These are phyloP conservation scores for Venturia canescens DNA, from an alignment of 1,140 invertebrate genomes.

Conservation along the genomic window DNA sequence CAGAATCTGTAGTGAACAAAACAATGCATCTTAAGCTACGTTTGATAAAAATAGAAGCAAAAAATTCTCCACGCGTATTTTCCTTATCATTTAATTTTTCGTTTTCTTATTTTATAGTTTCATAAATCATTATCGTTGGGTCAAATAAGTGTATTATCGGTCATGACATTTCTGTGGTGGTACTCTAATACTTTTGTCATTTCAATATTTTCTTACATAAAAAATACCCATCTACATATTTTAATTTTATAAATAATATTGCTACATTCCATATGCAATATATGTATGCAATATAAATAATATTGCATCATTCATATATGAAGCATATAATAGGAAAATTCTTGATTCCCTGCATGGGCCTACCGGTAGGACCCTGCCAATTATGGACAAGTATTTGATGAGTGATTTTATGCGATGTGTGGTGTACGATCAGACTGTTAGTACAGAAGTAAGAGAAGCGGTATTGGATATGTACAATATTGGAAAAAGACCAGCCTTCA, in stretches of 20 bases:
- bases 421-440: not conserved
- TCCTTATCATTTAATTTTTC: too few species aligned
- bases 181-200: not conserved
- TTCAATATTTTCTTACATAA: too few species aligned
- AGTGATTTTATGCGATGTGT: not conserved
- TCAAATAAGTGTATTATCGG: not conserved
- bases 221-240: not conserved
- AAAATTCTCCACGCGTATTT: not conserved
- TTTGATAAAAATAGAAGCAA: not conserved
- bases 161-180: not conserved
- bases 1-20: not conserved
- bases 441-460: not conserved
- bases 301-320: constrained; percentile 33
- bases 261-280: not conserved
- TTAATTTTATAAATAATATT: not conserved
- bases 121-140: not conserved
- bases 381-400: constrained; percentile 1
- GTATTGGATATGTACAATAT: not conserved
- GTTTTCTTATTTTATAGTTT: not conserved
- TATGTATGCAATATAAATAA: too few species aligned
- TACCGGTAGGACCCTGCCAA: constrained; percentile 16
- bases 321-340: constrained; percentile 40
- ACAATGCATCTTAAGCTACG: not conserved
- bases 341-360: constrained; percentile 21
- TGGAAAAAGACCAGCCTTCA: not conserved